Conservation (phyloP, 2,797 vertebrate genomes). For the Artibeus jamaicensis region DNA sequence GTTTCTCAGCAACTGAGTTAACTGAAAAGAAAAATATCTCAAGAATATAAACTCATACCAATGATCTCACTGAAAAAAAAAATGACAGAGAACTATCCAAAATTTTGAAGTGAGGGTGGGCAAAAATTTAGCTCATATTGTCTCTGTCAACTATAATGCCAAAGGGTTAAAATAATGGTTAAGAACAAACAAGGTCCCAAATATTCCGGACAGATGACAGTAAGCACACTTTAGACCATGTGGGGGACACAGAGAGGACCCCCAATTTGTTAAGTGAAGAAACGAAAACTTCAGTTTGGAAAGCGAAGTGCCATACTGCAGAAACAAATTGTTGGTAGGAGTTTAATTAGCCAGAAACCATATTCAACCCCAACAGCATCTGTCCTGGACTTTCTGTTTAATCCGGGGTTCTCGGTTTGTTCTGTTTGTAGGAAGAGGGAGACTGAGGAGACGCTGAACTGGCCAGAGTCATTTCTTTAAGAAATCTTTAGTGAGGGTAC, state of each 20-base stretch:
- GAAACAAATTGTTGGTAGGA: not conserved
- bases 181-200: not conserved
- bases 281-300: not conserved
- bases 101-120: not conserved
- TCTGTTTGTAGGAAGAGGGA: not conserved
- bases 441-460: not conserved
- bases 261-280: not conserved
- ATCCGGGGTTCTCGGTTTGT: not conserved
- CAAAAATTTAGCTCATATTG: not conserved
- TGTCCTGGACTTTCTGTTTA: not conserved
- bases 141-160: not conserved
- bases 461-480: not conserved
- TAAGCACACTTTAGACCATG: not conserved
- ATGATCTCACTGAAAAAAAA: not conserved
- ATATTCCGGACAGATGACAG: not conserved
- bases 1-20: not conserved
- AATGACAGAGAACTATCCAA: not conserved
- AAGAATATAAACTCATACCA: not conserved
- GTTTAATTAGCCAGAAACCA: not conserved
- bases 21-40: not conserved
- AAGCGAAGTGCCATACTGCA: not conserved
- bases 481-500: not conserved
- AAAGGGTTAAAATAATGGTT: not conserved
- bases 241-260: not conserved
- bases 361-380: not conserved